phyloP scores from a whole-genome alignment of 2,888 invertebrate species.

The Aphodius sticticus region DNA sequence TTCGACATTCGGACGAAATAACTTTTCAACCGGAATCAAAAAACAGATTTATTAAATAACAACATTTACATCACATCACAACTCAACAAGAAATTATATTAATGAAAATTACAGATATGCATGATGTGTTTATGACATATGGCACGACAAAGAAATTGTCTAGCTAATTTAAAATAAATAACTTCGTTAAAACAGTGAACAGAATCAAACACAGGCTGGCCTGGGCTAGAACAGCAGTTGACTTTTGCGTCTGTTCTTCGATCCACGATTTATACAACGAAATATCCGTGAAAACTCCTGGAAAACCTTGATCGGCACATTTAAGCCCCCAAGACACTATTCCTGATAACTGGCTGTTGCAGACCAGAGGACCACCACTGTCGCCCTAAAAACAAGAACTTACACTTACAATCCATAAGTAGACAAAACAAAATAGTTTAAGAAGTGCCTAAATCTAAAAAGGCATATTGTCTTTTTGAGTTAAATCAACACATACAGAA shows the following conservation, averaged over 20 bases:
- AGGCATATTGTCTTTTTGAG: no score
- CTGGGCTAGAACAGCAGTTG: slow-evolving; percentile 17
- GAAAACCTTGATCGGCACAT: slow-evolving; percentile 43
- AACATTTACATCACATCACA: no score
- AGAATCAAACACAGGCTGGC: not conserved
- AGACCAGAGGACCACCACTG: slow-evolving; percentile 45
- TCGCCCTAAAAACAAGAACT: slow-evolving; percentile 41
- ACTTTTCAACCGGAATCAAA: no score
- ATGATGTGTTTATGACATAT: not conserved
- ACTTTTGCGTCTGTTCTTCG: slow-evolving; percentile 26
- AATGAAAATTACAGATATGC: no score
- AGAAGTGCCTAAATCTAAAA: not conserved
- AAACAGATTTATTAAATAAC: no score
- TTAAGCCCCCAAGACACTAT: slow-evolving; percentile 48
- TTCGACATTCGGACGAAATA: no score
- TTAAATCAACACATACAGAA: no score
- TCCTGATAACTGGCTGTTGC: slow-evolving; percentile 39
- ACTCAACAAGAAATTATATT: no score
- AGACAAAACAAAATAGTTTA: not conserved
- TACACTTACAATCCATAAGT: not conserved
- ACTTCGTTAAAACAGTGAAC: not conserved
- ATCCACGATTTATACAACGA: slow-evolving; percentile 39
- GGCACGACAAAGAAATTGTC: not conserved
- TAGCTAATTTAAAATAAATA: not conserved
- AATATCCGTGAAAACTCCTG: slow-evolving; percentile 47